phyloP scores from a whole-genome alignment of 2,113 vertebrate species.

The Mormoops blainvillei region DNA sequence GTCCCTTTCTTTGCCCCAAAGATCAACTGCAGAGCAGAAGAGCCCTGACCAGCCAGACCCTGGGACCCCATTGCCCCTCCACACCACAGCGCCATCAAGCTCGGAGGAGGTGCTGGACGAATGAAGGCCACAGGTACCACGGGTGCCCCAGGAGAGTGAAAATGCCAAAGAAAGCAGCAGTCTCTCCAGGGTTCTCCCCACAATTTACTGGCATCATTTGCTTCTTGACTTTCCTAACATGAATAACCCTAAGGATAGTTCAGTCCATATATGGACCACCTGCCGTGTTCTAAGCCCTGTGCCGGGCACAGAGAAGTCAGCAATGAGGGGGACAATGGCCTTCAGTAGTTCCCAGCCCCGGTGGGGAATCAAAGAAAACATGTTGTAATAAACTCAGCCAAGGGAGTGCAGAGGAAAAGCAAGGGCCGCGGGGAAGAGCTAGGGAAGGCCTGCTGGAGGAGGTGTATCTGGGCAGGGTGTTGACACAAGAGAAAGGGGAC shows the following conservation, averaged over 20 bases:
- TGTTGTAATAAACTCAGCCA: background rate
- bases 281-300: background rate
- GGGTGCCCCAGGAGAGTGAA: accelerated
- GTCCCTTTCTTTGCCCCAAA: background rate
- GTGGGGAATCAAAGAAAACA: background rate
- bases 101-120: background rate
- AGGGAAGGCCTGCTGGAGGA: background rate
- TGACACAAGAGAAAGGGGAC: background rate
- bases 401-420: background rate
- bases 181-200: background rate
- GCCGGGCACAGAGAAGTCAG: background rate
- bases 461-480: too few species aligned
- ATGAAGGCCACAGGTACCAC: background rate
- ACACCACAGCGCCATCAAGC: background rate
- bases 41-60: background rate
- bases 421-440: background rate
- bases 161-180: background rate
- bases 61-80: too few species aligned
- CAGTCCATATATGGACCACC: background rate
- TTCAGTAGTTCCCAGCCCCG: background rate
- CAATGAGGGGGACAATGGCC: background rate
- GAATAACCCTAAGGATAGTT: background rate
- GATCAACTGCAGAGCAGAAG: background rate
- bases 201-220: background rate
- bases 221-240: background rate